Conservation (phyloP, 2,797 vertebrate genomes). For the Bovichtus diacanthus region DNA sequence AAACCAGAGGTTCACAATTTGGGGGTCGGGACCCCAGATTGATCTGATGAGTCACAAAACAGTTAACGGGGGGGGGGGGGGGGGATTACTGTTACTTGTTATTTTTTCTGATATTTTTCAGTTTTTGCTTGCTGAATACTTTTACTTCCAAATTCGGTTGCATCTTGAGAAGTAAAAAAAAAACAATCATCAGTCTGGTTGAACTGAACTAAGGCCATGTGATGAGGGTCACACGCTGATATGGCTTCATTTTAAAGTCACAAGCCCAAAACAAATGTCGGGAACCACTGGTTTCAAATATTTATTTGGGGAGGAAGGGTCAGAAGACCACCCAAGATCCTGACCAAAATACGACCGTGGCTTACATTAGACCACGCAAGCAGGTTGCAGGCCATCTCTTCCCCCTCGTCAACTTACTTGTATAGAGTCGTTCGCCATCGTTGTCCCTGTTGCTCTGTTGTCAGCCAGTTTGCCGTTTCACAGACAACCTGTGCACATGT, state of each 20-base stretch:
- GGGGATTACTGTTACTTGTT: neutral
- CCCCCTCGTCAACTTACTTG: constrained; percentile 81
- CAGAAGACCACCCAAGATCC: neutral
- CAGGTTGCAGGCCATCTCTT: constrained; percentile 11
- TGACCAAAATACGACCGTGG: neutral
- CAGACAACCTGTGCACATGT: constrained; percentile 53
- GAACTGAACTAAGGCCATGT: neutral
- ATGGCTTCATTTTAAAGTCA: neutral
- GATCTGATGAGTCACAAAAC: neutral
- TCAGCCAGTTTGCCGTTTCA: constrained; percentile 44
- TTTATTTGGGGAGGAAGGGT: neutral
- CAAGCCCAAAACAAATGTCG: too few species aligned
- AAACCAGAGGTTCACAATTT: neutral
- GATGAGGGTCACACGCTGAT: neutral
- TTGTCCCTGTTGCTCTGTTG: constrained; percentile 42
- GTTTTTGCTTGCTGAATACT: neutral
- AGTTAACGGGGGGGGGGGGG: too few species aligned
- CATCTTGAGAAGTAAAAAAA: too few species aligned
- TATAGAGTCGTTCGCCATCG: constrained; percentile 86
- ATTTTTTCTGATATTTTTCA: neutral
- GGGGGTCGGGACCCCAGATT: neutral
- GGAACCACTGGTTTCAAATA: neutral
- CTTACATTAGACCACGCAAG: neutral
- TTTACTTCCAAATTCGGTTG: neutral
- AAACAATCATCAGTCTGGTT: neutral